phyloP scores from a whole-genome alignment of 2,797 vertebrate species.

The Hapalemur alaotrensis region DNA sequence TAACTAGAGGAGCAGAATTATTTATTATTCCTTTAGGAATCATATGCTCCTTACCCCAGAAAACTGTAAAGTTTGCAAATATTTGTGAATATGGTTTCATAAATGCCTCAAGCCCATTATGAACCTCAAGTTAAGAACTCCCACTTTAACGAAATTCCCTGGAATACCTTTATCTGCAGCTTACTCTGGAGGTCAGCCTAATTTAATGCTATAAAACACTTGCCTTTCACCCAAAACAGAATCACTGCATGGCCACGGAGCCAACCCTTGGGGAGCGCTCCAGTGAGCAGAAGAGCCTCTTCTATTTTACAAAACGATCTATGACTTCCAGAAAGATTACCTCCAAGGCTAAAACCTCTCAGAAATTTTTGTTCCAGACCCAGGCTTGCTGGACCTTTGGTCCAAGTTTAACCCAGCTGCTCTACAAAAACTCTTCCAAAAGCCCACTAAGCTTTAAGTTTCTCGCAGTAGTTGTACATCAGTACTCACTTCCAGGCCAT shows the following conservation, averaged over 20 bases:
- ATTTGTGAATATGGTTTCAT: not conserved
- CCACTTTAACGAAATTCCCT: not conserved
- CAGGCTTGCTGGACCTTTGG: not conserved
- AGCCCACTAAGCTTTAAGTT: too few species aligned
- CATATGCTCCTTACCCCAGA: not conserved
- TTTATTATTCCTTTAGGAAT: not conserved
- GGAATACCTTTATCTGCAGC: not conserved
- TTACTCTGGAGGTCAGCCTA: not conserved
- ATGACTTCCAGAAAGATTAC: not conserved
- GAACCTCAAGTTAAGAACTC: not conserved
- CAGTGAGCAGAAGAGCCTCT: not conserved
- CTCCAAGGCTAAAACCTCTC: not conserved
- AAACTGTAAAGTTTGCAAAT: not conserved
- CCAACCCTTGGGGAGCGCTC: too few species aligned
- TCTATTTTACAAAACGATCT: not conserved
- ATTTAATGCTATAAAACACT: not conserved
- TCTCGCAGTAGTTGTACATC: not conserved
- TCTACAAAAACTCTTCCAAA: not conserved
- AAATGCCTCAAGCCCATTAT: not conserved
- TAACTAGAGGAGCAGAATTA: not conserved
- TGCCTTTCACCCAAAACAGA: not conserved
- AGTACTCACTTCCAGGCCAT: too few species aligned
- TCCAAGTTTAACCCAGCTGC: not conserved
- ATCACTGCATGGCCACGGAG: rapidly evolving
- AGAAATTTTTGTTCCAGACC: not conserved